Evolutionary conservation across 2,888 invertebrate genomes (phyloP).

Genomic region (Carpatolechia fugitivella): DNA sequence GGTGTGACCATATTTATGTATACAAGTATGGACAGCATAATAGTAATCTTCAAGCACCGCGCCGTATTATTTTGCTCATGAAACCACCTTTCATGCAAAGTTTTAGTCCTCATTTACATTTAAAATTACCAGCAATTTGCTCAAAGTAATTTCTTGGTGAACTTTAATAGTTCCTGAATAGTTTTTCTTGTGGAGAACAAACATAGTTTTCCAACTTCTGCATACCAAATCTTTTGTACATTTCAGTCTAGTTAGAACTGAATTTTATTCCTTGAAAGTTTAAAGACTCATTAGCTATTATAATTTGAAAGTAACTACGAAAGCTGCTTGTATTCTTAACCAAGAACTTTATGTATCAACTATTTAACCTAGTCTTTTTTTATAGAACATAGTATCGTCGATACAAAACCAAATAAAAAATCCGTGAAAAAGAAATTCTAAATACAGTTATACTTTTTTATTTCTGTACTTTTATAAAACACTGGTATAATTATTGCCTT

Average conservation of each 20-base stretch:
- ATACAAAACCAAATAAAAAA: no score
- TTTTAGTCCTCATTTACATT: slow-evolving; percentile 49
- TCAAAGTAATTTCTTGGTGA: slow-evolving; percentile 44
- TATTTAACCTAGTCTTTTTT: no score
- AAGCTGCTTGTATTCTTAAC: background rate
- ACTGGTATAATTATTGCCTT: no score
- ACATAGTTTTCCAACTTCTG: slow-evolving; percentile 33
- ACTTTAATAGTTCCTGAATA: slow-evolving; percentile 57
- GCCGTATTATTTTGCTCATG: background rate
- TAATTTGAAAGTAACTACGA: background rate
- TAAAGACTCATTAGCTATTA: background rate
- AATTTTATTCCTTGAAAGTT: background rate
- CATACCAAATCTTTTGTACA: slow-evolving; percentile 32
- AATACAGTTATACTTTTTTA: no score
- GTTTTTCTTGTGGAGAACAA: slow-evolving; percentile 53
- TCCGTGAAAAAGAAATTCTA: no score
- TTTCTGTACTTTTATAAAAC: no score
- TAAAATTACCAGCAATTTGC: slow-evolving; percentile 58
- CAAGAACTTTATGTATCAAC: no score
- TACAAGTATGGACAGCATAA: no score
- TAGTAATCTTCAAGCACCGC: no score
- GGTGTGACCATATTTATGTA: no score
- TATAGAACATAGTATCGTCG: no score
- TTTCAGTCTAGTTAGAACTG: slow-evolving; percentile 18
- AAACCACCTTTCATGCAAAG: slow-evolving; percentile 38